Base-by-base conservation (phyloP, 1,140 invertebrate genomes). In the Cotesia glomerata region DNA sequence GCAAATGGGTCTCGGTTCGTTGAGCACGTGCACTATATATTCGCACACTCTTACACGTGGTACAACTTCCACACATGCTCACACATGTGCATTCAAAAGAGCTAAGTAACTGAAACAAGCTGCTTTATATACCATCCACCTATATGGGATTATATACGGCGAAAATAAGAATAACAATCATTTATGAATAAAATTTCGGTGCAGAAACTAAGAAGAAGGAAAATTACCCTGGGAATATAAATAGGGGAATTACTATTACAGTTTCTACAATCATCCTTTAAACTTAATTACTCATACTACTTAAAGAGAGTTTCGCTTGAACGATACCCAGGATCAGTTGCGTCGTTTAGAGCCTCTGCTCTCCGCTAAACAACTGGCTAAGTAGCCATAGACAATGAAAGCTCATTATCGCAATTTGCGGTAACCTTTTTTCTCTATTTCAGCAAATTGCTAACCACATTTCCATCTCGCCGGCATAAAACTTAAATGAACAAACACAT, bases 231-330 rank as follows among this genome's bases (percentile, higher is more conserved):
- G 26, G 26, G 26, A 26, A 26, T 26, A 26, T 26, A 26, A 26
- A 26, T 71, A 69, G 73, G 65, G 69, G 72, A 54, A 14, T 16
- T 35, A 13, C 66, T 69, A 34, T 18, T 39, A 35, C 16, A 63
- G 58, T 52, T 51, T 14, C 71, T 36, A 51, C 75, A 76, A 77
- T 78, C 74, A 75, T 78, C 79, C 77, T 78, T 82, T 78, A 75
- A 77, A 82, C 80, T 83, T 83, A 82, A 83, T 83, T 82, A 83
- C 80, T 76, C 26, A 26, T 26, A 76, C 79, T 79, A 83, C 82
- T 81, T 82, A 75, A 75, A 75, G 77, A 78, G 78, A 80, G 79
- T 78, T 76, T 26, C 26, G 26, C 26, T 3, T 51, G 26, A 18
- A 16, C 64, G 11, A 45, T 45, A 11, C 11, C 7, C 11, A 45